Percentiles rank a stretch among this genome's conserved stretches.
These are phyloP conservation scores for Scaptomyza montana DNA, from an alignment of 1,140 invertebrate genomes.

Conservation along the genomic window DNA sequence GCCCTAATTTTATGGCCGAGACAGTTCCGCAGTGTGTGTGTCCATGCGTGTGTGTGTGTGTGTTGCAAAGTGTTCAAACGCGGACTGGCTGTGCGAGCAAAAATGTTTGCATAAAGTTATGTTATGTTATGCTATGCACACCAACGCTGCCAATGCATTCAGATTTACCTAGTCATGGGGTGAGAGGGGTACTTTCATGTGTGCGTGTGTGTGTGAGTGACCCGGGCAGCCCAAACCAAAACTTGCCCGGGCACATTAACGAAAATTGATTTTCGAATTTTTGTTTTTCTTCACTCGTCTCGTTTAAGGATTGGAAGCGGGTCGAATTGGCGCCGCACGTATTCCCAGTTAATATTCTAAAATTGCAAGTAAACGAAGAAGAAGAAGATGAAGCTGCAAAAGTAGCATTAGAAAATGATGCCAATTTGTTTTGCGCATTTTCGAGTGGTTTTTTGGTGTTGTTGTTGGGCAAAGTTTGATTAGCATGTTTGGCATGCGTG, in stretches of 20 bases:
- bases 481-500: constrained; percentile 72
- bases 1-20: constrained; percentile 51
- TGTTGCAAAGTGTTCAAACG: no score
- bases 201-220: constrained; percentile 19
- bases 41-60: constrained; percentile 13
- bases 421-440: constrained; percentile 75
- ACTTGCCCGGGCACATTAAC: constrained; percentile 67
- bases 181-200: constrained; percentile 6
- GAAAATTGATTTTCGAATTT: constrained; percentile 79
- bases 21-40: constrained; percentile 15
- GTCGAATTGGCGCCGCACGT: constrained; percentile 28
- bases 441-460: constrained; percentile 41
- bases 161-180: constrained; percentile 6
- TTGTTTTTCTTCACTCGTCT: constrained; percentile 41
- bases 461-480: constrained; percentile 63
- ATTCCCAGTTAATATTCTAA: constrained; percentile 48
- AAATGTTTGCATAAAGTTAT: constrained; percentile 57
- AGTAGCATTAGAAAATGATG: constrained; percentile 72
- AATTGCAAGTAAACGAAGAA: constrained; percentile 48
- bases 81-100: constrained; percentile 32
- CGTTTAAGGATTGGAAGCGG: no score
- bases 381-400: constrained; percentile 4
- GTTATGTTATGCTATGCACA: constrained; percentile 49
- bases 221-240: constrained; percentile 21
- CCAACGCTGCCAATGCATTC: constrained; percentile 5